Conservation (phyloP, 2,888 invertebrate genomes). For the Mellilla xanthometata region DNA sequence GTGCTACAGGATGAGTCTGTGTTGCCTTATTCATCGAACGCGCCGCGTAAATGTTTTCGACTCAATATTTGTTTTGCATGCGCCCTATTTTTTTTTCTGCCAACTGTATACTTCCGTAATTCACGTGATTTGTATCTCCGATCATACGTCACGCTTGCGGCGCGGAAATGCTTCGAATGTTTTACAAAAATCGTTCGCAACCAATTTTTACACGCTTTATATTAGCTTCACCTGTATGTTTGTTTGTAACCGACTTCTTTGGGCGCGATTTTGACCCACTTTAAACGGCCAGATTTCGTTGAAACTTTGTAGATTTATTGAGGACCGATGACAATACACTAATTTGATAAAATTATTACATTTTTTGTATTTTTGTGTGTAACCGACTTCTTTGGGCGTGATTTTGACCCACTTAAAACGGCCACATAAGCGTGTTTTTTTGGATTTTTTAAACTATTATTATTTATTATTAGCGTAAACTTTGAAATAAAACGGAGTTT, state of each 20-base stretch:
- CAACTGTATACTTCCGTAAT: constrained; percentile 19
- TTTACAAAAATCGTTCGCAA: constrained; percentile 5
- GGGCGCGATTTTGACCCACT: too few species aligned
- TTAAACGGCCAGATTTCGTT: too few species aligned
- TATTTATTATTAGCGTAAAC: constrained; percentile 15
- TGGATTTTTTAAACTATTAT: too few species aligned
- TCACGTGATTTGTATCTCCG: not conserved
- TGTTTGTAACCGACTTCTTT: too few species aligned
- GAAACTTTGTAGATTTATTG: too few species aligned
- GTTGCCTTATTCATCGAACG: constrained; percentile 36
- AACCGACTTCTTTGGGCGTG: too few species aligned
- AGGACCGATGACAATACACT: too few species aligned
- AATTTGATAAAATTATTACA: too few species aligned
- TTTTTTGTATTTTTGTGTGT: too few species aligned
- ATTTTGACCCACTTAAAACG: too few species aligned
- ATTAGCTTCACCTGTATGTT: too few species aligned
- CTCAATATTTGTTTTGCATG: constrained; percentile 21
- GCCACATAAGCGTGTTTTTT: too few species aligned
- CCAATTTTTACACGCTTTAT: constrained; percentile 17
- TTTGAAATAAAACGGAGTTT: constrained; percentile 13
- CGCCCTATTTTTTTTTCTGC: constrained; percentile 15
- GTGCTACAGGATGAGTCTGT: constrained; percentile 29
- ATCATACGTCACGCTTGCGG: not conserved
- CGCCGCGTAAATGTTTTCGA: constrained; percentile 29
- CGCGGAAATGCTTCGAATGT: not conserved